These are phyloP conservation scores for Gadopsis bispinosus DNA, from an alignment of 2,797 vertebrate species.

Conservation along the genomic window DNA sequence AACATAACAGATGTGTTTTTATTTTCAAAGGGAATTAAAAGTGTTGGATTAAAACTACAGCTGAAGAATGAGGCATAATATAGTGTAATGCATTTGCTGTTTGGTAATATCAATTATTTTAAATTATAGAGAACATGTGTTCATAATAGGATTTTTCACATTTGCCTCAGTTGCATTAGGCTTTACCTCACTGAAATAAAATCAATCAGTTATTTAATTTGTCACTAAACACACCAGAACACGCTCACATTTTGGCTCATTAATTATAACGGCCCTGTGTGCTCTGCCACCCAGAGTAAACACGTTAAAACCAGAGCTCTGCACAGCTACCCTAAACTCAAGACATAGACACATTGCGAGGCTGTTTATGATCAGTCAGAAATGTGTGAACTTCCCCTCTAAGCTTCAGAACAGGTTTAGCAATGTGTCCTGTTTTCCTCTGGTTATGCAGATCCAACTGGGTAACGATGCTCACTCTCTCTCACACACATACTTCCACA, in stretches of 20 bases:
- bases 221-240: slow-evolving; percentile 17
- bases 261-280: slow-evolving; percentile 33
- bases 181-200: slow-evolving; percentile 19
- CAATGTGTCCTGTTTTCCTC: slow-evolving; percentile 79
- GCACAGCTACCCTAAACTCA: slow-evolving; percentile 54
- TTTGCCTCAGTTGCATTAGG: slow-evolving; percentile 7
- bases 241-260: slow-evolving; percentile 38
- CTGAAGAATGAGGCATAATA: slow-evolving; percentile 6
- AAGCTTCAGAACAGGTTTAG: slow-evolving; percentile 76
- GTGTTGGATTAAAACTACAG: slow-evolving; percentile 29
- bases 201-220: slow-evolving; percentile 40
- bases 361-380: slow-evolving; percentile 80
- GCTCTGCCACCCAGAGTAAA: slow-evolving; percentile 55
- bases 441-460: slow-evolving; percentile 76
- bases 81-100: background rate
- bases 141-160: slow-evolving; percentile 12
- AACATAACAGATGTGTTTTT: slow-evolving; percentile 38
- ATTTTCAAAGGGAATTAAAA: slow-evolving; percentile 46
- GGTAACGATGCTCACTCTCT: slow-evolving; percentile 72
- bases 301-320: slow-evolving; percentile 53
- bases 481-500: slow-evolving; percentile 67
- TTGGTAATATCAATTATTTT: slow-evolving; percentile 16
- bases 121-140: background rate
- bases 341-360: slow-evolving; percentile 51
- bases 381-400: slow-evolving; percentile 75